A percentile compares a stretch with the other conserved stretches of the same genome.
Conservation (phyloP, 1,140 invertebrate species). For the Chionoecetes opilio region DNA sequence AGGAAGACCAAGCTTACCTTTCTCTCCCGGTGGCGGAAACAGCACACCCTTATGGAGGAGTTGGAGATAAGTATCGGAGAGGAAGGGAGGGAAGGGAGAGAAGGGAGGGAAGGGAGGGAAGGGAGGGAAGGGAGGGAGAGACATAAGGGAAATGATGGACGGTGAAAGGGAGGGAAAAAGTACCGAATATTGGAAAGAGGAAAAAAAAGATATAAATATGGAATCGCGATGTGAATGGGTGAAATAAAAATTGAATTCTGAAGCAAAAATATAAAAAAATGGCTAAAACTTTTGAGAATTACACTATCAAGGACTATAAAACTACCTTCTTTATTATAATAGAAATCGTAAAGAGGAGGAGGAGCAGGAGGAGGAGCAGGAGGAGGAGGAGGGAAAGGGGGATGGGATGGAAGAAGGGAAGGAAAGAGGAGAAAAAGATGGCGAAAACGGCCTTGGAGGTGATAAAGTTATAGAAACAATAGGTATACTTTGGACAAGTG, state of each 20-base stretch:
- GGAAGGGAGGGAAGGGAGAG: not conserved
- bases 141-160: no score
- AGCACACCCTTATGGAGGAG: not conserved
- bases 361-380: not conserved
- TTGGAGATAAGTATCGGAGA: not conserved
- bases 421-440: not conserved
- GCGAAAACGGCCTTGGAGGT: not conserved
- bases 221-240: not conserved
- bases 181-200: not conserved
- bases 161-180: not conserved
- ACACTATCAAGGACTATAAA: not conserved
- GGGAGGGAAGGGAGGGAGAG: not conserved
- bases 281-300: not conserved
- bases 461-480: not conserved
- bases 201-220: not conserved
- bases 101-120: not conserved
- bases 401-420: not conserved
- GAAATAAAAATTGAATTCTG: conserved; percentile 4
- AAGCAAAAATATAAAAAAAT: not conserved
- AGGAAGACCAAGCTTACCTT: not conserved
- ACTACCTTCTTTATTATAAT: not conserved
- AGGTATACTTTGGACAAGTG: conserved; percentile 9
- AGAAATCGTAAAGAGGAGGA: not conserved
- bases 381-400: not conserved
- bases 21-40: not conserved